Conservation (phyloP, 2,888 invertebrate species). For the Aporophyla lueneburgensis region DNA sequence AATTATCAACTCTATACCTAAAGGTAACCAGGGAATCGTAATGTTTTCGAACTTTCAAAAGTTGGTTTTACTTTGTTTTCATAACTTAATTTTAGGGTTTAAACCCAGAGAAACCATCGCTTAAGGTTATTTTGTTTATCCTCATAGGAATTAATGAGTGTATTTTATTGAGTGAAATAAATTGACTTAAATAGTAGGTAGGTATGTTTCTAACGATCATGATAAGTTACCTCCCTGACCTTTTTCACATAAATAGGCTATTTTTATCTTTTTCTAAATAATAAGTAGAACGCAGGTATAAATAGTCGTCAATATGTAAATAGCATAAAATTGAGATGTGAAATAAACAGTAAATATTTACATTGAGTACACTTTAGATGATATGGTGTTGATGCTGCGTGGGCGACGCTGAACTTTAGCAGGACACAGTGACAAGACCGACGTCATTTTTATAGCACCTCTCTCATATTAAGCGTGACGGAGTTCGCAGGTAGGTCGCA, state of each 20-base stretch:
- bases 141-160: no score
- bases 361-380: background rate
- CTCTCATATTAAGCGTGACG: background rate
- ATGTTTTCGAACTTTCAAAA: no score
- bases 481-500: background rate
- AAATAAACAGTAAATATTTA: background rate
- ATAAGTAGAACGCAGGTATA: background rate
- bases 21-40: no score
- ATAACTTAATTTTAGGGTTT: no score
- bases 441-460: background rate
- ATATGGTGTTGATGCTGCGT: background rate
- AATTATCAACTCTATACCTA: no score
- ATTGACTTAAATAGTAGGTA: no score
- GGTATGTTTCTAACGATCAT: no score
- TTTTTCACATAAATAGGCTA: background rate
- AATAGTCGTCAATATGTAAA: background rate
- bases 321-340: constrained; percentile 15
- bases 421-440: background rate
- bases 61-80: no score
- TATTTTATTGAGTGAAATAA: no score
- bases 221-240: background rate
- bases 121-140: no score
- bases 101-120: no score
- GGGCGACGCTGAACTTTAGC: constrained; percentile 17
- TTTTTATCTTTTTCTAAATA: background rate